A percentile compares a stretch with the other conserved stretches of the same genome.
Conservation (phyloP, 2,797 vertebrate genomes). For the Gila robusta region DNA sequence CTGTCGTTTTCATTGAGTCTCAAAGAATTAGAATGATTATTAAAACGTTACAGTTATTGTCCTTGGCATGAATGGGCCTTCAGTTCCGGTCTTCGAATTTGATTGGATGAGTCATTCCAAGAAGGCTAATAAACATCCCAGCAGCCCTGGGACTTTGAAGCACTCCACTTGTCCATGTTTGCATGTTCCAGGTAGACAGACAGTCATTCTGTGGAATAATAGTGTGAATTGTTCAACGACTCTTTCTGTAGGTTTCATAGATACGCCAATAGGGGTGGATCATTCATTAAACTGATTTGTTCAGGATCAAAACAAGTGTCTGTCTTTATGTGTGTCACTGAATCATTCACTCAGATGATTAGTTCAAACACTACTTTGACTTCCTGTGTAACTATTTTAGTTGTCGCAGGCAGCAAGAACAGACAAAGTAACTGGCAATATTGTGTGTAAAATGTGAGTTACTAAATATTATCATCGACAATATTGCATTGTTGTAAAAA, state of each 20-base stretch:
- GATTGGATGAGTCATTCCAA: not conserved
- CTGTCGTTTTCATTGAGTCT: not conserved
- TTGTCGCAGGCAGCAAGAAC: not conserved
- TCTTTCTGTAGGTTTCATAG: not conserved
- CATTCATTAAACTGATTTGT: not conserved
- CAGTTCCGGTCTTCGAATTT: not conserved
- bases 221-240: not conserved
- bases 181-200: not conserved
- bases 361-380: not conserved
- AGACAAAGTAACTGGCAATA: not conserved
- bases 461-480: not conserved
- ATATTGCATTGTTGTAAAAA: conserved; percentile 4
- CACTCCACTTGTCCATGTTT: not conserved
- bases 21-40: not conserved
- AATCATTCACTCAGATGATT: not conserved
- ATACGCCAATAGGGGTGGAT: not conserved
- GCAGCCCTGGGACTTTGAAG: not conserved
- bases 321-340: not conserved
- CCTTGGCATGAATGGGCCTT: not conserved
- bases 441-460: not conserved
- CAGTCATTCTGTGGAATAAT: not conserved
- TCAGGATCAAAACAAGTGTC: not conserved
- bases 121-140: too few relatives aligned
- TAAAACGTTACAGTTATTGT: not conserved
- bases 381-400: not conserved